Conservation (phyloP, 2,797 vertebrate species). For the Sebastes oblongus region DNA sequence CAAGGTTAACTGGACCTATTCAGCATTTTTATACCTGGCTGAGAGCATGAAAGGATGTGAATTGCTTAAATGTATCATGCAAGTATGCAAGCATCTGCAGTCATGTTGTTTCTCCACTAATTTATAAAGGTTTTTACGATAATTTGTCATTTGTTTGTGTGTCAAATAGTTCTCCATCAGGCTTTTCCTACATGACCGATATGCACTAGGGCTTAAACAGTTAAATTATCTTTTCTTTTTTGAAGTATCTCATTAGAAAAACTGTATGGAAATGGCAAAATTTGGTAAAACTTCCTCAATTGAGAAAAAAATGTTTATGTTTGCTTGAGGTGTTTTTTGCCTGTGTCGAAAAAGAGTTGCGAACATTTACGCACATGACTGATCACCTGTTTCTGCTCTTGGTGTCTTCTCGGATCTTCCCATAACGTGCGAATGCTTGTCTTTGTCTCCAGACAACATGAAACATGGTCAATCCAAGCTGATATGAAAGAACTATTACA, state of each 20-base stretch:
- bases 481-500: no score
- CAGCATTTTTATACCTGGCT: neutral
- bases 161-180: neutral
- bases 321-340: no score
- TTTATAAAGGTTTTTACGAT: neutral
- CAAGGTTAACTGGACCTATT: neutral
- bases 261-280: neutral
- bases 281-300: neutral
- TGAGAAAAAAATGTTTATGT: neutral
- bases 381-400: no score
- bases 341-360: no score
- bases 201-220: no score
- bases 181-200: neutral
- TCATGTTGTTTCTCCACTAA: neutral
- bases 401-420: no score
- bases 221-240: neutral
- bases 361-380: no score
- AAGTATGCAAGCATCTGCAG: neutral
- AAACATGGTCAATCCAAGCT: no score
- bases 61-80: neutral
- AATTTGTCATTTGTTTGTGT: neutral
- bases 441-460: no score
- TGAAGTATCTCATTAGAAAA: neutral
- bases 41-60: neutral
- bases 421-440: no score